phyloP scores from a whole-genome alignment of 1,140 invertebrate species.

The Drosophila burlai region DNA sequence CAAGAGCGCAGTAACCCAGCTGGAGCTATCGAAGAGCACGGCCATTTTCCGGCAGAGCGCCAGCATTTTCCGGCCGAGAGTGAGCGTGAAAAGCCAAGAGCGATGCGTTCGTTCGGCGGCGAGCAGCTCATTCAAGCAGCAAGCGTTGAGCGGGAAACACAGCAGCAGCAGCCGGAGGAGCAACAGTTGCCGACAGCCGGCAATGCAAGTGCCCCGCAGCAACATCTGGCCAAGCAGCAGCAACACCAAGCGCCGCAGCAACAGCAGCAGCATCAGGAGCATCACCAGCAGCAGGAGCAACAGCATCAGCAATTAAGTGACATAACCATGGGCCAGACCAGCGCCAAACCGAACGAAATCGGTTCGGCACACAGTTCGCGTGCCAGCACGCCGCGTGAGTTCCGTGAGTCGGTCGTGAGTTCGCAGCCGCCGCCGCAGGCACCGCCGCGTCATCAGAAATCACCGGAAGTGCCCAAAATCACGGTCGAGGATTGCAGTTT shows the following conservation, averaged over 20 bases:
- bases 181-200: slow-evolving; percentile 21
- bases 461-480: slow-evolving; percentile 71
- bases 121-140: slow-evolving; percentile 74
- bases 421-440: slow-evolving; percentile 42
- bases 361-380: slow-evolving; percentile 57
- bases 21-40: slow-evolving; percentile 50
- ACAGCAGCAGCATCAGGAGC: slow-evolving; percentile 22
- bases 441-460: slow-evolving; percentile 54
- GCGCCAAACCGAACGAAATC: slow-evolving; percentile 67
- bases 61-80: slow-evolving; percentile 29
- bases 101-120: slow-evolving; percentile 19
- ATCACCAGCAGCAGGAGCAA: slow-evolving; percentile 37
- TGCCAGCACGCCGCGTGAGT: slow-evolving; percentile 71
- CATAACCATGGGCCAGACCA: slow-evolving; percentile 77
- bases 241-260: slow-evolving; percentile 36
- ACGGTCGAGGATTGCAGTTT: slow-evolving; percentile 77
- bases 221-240: slow-evolving; percentile 35
- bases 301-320: slow-evolving; percentile 51
- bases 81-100: slow-evolving; percentile 25
- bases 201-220: slow-evolving; percentile 61
- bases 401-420: slow-evolving; percentile 71
- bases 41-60: slow-evolving; percentile 22
- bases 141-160: slow-evolving; percentile 70
- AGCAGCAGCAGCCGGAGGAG: slow-evolving; percentile 44
- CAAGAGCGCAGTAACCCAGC: slow-evolving; percentile 68